Conservation (phyloP, 1,140 invertebrate genomes). For the Lineus longissimus region DNA sequence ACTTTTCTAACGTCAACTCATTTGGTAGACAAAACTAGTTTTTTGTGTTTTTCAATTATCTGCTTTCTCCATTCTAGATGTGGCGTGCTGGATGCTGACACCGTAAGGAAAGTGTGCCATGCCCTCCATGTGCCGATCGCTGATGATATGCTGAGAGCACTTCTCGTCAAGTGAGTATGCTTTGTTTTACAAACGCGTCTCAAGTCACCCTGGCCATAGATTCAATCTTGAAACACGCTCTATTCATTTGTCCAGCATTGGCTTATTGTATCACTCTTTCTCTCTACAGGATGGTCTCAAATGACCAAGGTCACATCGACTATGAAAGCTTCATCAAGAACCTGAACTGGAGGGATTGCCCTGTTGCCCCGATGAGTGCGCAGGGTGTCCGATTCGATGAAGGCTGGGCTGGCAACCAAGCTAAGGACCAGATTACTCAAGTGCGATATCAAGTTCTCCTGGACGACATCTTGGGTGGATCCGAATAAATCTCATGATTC, state of each 20-base stretch:
- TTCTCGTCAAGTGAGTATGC: slow-evolving; percentile 18
- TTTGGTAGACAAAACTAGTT: too few species aligned
- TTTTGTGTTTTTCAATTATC: not conserved
- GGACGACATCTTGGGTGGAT: slow-evolving; percentile 31
- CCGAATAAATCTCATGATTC: too few species aligned
- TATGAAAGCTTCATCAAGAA: slow-evolving; percentile 35
- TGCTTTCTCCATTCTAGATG: slow-evolving; percentile 23
- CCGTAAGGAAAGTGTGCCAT: slow-evolving; percentile 36
- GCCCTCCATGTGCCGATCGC: slow-evolving; percentile 45
- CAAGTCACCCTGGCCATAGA: too few species aligned
- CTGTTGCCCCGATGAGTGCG: slow-evolving; percentile 34
- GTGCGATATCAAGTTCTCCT: slow-evolving; percentile 35
- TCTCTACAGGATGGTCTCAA: slow-evolving; percentile 25
- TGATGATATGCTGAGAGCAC: slow-evolving; percentile 42
- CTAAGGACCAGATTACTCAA: slow-evolving; percentile 24
- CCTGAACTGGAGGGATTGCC: slow-evolving; percentile 45
- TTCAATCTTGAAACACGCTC: too few species aligned
- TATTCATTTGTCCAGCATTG: too few species aligned
- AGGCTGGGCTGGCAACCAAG: slow-evolving; percentile 32
- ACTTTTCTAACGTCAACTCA: not conserved
- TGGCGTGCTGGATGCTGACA: slow-evolving; percentile 35
- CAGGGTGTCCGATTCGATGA: slow-evolving; percentile 28
- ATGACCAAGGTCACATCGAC: slow-evolving; percentile 30
- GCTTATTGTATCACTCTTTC: slow-evolving; percentile 1
- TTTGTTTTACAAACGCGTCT: too few species aligned